phyloP scores from a whole-genome alignment of 2,888 invertebrate species.

The Parascotia fuliginaria region DNA sequence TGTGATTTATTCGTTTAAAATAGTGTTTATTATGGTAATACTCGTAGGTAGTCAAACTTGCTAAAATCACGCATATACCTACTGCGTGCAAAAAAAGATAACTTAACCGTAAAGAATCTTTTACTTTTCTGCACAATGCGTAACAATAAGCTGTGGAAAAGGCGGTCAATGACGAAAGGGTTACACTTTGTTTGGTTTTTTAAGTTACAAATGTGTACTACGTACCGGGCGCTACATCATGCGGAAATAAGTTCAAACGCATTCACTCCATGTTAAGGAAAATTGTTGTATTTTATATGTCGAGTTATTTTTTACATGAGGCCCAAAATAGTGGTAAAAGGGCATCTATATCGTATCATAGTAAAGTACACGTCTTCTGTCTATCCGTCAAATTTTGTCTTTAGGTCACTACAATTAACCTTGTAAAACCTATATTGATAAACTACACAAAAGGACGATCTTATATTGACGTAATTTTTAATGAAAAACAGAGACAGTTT shows the following conservation, averaged over 20 bases:
- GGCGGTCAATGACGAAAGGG: constrained; percentile 1
- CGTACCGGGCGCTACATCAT: neutral
- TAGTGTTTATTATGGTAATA: too few species aligned
- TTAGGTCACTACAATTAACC: too few species aligned
- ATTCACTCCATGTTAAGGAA: neutral
- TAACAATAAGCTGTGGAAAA: constrained; percentile 1
- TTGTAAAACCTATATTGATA: too few species aligned
- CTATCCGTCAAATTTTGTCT: too few species aligned
- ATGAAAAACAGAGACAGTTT: too few species aligned
- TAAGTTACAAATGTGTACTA: neutral
- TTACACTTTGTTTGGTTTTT: neutral
- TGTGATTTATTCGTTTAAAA: too few species aligned
- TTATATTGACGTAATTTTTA: too few species aligned
- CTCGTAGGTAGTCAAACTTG: too few species aligned
- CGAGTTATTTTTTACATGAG: neutral
- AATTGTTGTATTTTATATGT: neutral
- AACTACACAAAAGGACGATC: too few species aligned
- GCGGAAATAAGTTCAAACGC: constrained; percentile 5
- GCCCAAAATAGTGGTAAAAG: neutral
- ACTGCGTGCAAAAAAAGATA: too few species aligned
- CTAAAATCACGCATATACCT: too few species aligned
- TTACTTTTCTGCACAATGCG: neutral
- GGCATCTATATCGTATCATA: neutral
- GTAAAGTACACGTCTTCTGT: neutral
- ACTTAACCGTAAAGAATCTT: neutral